A percentile compares a stretch with the other conserved stretches of the same genome.
Evolutionary conservation across 2,797 vertebrate species (phyloP).

Genomic region (Sphaeramia orbicularis): DNA sequence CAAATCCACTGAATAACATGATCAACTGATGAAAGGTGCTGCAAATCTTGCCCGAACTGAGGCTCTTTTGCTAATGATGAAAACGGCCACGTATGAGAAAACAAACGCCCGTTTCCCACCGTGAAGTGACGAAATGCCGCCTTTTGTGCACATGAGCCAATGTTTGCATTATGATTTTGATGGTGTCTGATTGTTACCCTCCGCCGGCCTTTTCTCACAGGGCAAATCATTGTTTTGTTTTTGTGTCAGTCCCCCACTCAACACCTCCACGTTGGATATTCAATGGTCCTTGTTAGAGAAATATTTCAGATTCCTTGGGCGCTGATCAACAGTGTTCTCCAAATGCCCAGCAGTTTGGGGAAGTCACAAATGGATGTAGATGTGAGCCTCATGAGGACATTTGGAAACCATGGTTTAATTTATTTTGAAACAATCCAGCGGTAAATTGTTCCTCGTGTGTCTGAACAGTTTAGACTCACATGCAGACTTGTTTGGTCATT

Average conservation of each 20-base stretch:
- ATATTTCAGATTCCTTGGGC: conserved; percentile 46
- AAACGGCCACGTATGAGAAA: conserved; percentile 31
- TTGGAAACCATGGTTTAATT: conserved; percentile 63
- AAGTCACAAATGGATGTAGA: conserved; percentile 38
- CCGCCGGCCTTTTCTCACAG: conserved; percentile 15
- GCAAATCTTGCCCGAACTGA: conserved; percentile 62
- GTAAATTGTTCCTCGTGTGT: conserved; percentile 68
- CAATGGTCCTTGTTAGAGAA: conserved; percentile 23
- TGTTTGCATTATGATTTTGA: no score
- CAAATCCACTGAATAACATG: conserved; percentile 69
- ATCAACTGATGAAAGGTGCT: conserved; percentile 74
- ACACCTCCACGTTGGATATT: conserved; percentile 42
- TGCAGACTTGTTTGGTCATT: conserved; percentile 51
- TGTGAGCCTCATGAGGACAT: conserved; percentile 42
- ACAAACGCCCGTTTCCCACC: conserved; percentile 36
- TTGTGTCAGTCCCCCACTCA: conserved; percentile 34
- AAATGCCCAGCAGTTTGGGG: conserved; percentile 1
- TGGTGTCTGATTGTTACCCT: no score
- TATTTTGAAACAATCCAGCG: conserved; percentile 45
- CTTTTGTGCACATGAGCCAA: not conserved
- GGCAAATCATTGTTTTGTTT: conserved; percentile 34
- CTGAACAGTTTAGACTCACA: conserved; percentile 47
- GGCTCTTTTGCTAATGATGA: conserved; percentile 49
- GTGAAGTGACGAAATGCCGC: conserved; percentile 9
- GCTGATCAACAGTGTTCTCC: conserved; percentile 30